Evolutionary conservation across 2,797 vertebrate genomes (phyloP), one percentile per base, ranked within the genome.

Genomic region (Coilia nasus): DNA sequence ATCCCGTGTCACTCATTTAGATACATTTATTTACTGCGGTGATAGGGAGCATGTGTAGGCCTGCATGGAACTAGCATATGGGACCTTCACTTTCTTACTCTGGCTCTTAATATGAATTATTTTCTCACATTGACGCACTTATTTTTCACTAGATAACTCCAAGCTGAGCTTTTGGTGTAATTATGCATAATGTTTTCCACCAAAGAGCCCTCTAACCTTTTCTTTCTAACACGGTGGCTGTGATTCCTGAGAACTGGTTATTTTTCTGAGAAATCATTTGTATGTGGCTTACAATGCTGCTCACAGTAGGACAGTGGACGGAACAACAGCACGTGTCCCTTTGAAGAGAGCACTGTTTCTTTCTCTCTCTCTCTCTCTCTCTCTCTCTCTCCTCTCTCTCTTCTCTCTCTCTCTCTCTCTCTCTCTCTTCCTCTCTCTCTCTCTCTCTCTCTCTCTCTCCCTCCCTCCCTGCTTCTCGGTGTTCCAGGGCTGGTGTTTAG

Each of bases 241-340:
- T 71, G 64, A 71, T 71, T 28, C 64, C 64, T 28, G 28, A 31
- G 25, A 85, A 86, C 56, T 81, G 75, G 88, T 89, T 85, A 89
- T 90, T 89, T 88, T 87, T 83, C 87, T 60, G 82, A 75, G 82
- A 88, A 86, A 89, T 89, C 81, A 54, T 89, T 85, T 90, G 88
- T 64, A n/a, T 71, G 67, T 86, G 80, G 87, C 85, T 85, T 83
- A 87, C 83, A 84, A 83, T 35, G 83, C 84, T 59, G 31, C 81
- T 83, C 19, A 60, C 86, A 85, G 88, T 82, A 57, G 82, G 86
- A 85, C 83, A 19, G 46, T 59, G 83, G 80, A 81, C 28, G 81
- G 54, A 88, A 86, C 82, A 86, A 82, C 87, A 85, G 56, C 82
- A 50, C 25, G 59, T 60, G 86, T 60, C 67, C 84, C 82, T 88